phyloP scores from a whole-genome alignment of 2,888 invertebrate species.

The Drosophila tanythrix region DNA sequence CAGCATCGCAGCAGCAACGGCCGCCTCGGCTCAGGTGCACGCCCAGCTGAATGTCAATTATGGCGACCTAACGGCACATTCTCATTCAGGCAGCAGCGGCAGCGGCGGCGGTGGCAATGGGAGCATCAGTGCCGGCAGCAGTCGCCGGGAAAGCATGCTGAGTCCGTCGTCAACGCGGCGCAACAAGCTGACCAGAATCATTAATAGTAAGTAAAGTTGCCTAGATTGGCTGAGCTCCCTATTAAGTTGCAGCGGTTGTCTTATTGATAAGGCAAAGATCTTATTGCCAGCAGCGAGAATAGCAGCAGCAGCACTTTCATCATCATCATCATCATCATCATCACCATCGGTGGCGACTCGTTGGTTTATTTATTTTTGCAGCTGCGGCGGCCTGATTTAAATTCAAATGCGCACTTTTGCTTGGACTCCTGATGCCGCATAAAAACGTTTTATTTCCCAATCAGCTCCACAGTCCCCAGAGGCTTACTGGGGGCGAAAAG shows the following conservation, averaged over 20 bases:
- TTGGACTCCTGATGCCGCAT: conserved; percentile 46
- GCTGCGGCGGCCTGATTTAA: conserved; percentile 60
- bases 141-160: conserved; percentile 87
- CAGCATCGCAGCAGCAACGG: conserved; percentile 63
- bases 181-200: conserved; percentile 90
- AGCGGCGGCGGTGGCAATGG: conserved; percentile 9
- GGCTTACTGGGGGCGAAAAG: conserved; percentile 1
- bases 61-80: conserved; percentile 51
- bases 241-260: neutral
- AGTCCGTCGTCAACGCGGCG: conserved; percentile 91
- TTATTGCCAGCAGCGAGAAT: neutral
- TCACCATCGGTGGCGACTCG: conserved; percentile 9
- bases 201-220: conserved; percentile 87
- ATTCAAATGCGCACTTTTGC: conserved; percentile 65
- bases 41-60: conserved; percentile 84
- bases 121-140: conserved; percentile 75
- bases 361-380: conserved; percentile 62
- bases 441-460: conserved; percentile 38
- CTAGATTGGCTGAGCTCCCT: neutral
- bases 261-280: neutral
- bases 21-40: conserved; percentile 70
- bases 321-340: neutral
- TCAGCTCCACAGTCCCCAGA: conserved; percentile 14
- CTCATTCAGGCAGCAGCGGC: conserved; percentile 5
- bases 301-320: neutral